Conservation (phyloP, 2,888 invertebrate species). For the Apamea monoglypha region DNA sequence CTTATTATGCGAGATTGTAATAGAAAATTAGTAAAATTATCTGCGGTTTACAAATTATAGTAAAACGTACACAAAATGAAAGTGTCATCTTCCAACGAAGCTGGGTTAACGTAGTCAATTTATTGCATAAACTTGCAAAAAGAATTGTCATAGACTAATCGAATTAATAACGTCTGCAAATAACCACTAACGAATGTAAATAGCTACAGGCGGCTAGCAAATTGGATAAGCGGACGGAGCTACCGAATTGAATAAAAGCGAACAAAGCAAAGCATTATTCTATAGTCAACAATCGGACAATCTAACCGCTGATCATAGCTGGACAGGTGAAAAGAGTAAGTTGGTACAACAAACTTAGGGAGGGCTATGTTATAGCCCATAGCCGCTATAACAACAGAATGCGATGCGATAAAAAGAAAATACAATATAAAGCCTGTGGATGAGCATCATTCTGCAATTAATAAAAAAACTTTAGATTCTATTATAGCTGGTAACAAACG, state of each 20-base stretch:
- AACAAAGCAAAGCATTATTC: background rate
- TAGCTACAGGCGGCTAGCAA: background rate
- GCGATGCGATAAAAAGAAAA: background rate
- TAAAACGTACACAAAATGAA: slow-evolving; percentile 61
- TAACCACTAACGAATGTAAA: slow-evolving; percentile 7
- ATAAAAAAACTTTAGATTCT: background rate
- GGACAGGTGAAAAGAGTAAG: background rate
- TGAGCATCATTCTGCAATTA: background rate
- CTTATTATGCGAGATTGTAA: slow-evolving; percentile 20
- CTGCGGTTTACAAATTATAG: slow-evolving; percentile 70
- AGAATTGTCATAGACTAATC: slow-evolving; percentile 11
- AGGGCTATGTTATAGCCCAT: background rate
- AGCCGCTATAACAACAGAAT: background rate
- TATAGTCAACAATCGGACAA: background rate
- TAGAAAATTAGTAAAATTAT: slow-evolving; percentile 41
- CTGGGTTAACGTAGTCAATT: slow-evolving; percentile 38
- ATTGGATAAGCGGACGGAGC: background rate
- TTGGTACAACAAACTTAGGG: background rate
- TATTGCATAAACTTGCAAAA: slow-evolving; percentile 39
- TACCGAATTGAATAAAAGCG: background rate
- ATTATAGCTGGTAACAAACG: background rate
- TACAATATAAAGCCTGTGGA: background rate
- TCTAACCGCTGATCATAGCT: too few species aligned
- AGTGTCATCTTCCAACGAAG: slow-evolving; percentile 49
- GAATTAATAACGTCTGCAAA: slow-evolving; percentile 1